These are phyloP conservation scores for Pocillopora damicornis DNA, from an alignment of 64 coral and sea anemone genomes.

Conservation along the genomic window DNA sequence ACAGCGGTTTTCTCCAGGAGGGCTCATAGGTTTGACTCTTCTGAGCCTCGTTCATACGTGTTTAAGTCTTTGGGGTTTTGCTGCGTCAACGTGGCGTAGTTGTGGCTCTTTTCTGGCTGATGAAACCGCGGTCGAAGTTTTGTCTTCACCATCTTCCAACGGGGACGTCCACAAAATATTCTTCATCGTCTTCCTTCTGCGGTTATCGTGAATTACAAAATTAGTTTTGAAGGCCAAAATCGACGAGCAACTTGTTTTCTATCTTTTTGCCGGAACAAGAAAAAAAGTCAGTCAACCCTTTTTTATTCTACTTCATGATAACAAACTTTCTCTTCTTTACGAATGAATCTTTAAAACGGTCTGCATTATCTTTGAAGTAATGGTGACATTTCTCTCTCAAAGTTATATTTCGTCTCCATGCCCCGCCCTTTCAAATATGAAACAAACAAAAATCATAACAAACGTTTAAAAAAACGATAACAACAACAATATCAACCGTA, in stretches of 20 bases:
- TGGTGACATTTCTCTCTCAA: too few species aligned
- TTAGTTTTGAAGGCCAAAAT: background rate
- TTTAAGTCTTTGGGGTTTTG: background rate
- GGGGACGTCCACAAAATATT: slow-evolving; percentile 69
- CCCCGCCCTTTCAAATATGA: too few species aligned
- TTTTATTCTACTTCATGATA: too few species aligned
- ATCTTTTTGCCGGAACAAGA: too few species aligned
- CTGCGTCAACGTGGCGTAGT: background rate
- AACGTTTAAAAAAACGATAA: too few species aligned
- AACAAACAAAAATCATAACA: too few species aligned
- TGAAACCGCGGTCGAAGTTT: background rate
- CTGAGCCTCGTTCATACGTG: background rate
- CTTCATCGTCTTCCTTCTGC: slow-evolving; percentile 85
- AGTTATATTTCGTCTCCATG: too few species aligned
- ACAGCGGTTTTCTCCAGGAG: slow-evolving; percentile 72
- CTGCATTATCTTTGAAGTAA: too few species aligned
- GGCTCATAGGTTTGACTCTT: background rate
- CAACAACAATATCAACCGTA: too few species aligned
- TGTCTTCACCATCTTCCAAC: slow-evolving; percentile 13
- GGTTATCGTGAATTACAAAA: background rate
- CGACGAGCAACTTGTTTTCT: background rate
- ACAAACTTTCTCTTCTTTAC: too few species aligned
- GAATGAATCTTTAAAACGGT: too few species aligned
- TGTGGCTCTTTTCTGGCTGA: background rate
- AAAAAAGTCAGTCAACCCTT: too few species aligned